phyloP scores from a whole-genome alignment of 2,888 invertebrate genomes.

The Sinhomidia bicolor region DNA sequence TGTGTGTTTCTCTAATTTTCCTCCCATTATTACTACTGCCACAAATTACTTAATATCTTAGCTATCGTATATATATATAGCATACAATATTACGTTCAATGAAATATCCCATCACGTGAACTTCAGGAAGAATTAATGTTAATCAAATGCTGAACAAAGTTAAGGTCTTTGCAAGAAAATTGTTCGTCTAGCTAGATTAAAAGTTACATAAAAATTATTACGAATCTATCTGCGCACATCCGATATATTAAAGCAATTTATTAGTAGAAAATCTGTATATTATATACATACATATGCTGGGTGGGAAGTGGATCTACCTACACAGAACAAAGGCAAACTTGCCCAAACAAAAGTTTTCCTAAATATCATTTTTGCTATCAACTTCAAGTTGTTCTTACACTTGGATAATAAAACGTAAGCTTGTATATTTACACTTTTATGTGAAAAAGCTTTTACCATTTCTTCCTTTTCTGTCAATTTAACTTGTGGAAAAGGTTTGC shows the following conservation, averaged over 20 bases:
- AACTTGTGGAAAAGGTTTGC: background rate
- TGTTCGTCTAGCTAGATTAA: no score
- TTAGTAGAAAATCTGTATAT: background rate
- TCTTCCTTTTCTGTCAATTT: background rate
- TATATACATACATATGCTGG: background rate
- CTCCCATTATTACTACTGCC: slow-evolving; percentile 4
- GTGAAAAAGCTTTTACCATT: slow-evolving; percentile 16
- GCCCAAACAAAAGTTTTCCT: background rate
- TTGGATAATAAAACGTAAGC: background rate
- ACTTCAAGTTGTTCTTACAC: no score
- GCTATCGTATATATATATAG: background rate
- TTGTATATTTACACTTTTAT: background rate
- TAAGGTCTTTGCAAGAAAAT: background rate
- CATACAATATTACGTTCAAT: background rate
- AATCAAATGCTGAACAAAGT: background rate
- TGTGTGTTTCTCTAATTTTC: background rate
- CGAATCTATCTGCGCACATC: background rate
- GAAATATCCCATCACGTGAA: no score
- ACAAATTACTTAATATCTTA: background rate
- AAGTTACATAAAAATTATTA: background rate
- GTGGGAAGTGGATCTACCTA: background rate
- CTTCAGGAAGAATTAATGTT: no score
- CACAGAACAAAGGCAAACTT: background rate
- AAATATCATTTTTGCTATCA: no score
- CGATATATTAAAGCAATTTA: background rate